These are phyloP conservation scores for Cotesia chilonis DNA, from an alignment of 1,140 invertebrate species.

Conservation along the genomic window DNA sequence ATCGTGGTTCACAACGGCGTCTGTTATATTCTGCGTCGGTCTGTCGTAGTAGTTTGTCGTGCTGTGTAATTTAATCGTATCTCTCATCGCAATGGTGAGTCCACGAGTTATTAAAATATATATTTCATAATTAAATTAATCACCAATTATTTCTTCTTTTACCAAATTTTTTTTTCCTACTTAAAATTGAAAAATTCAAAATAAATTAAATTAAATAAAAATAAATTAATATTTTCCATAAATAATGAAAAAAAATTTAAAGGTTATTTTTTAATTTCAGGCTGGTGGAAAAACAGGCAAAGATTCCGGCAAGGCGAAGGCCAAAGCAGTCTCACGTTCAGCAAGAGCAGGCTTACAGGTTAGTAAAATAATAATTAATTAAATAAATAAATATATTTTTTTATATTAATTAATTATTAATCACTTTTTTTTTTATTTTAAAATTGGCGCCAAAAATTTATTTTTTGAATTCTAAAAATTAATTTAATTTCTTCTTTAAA, in stretches of 20 bases:
- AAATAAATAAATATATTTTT: background rate
- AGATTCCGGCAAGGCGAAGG: constrained; percentile 99
- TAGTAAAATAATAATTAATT: constrained; percentile 55
- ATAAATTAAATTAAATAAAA: no score
- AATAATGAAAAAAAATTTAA: constrained; percentile 58
- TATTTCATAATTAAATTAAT: no score
- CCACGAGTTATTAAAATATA: constrained; percentile 57
- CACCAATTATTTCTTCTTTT: no score
- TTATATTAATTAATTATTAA: constrained; percentile 14
- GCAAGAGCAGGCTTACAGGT: constrained; percentile 98
- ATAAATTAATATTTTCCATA: background rate
- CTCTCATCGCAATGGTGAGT: constrained; percentile 64
- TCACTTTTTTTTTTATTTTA: background rate
- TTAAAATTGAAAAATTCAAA: no score
- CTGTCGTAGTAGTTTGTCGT: constrained; percentile 36
- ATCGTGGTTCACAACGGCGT: constrained; percentile 53
- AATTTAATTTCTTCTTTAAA: background rate
- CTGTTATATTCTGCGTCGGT: constrained; percentile 46
- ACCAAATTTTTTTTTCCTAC: no score
- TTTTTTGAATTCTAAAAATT: background rate
- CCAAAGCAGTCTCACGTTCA: constrained; percentile 97
- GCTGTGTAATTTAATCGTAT: constrained; percentile 48
- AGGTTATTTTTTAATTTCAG: constrained; percentile 67
- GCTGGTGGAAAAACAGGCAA: constrained; percentile 99
- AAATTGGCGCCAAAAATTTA: constrained; percentile 21